Evolutionary conservation across 2,797 vertebrate genomes (phyloP), one percentile per base, ranked within the genome.

Genomic region (Loris lydekkerianus): DNA sequence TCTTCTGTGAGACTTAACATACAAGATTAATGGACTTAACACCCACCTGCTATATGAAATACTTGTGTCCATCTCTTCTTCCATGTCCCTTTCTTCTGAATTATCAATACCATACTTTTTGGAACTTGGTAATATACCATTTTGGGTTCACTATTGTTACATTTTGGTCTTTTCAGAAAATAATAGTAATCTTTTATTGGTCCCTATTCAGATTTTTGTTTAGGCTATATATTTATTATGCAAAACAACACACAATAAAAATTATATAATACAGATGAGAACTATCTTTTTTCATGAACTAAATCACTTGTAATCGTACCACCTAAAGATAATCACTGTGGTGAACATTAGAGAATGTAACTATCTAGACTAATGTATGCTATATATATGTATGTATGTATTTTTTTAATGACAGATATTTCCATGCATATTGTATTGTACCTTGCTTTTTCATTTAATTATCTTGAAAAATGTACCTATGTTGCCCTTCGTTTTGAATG

Each of bases 101-200:
- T 65, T 8, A 23, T 31, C 7, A 10, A 6, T 29, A 18, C 10
- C 18, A 2, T 21, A n/a, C 43, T 34, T 40, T 34, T 60, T 78
- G 17, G 15, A 23, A 31, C 40, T 86, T 77, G 18, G 7, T 40
- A 34, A 46, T n/a, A 72, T 0, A 9, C 34, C 27, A 31, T 25
- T 88, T 77, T 49, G 53, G 87, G 27, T 93, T 88, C n/a, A 73
- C 11, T 81, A 1, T 53, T 25, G 5, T 23, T 75, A 14, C 9
- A 6, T 21, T 84, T 85, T 58, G 72, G 31, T 56, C n/a, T 77
- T 95, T 91, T 77, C 21, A 34, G 53, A 92, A 93, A 94, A 37
- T 49, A 31, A 40, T 49, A 63, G 46, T 43, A 49, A 43, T 31
- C 13, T 29, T 70, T 75, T 83, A 63, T 2, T 7, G 4, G 15